These are phyloP conservation scores for Knipowitschia caucasica DNA, from an alignment of 2,797 vertebrate species.

Conservation along the genomic window DNA sequence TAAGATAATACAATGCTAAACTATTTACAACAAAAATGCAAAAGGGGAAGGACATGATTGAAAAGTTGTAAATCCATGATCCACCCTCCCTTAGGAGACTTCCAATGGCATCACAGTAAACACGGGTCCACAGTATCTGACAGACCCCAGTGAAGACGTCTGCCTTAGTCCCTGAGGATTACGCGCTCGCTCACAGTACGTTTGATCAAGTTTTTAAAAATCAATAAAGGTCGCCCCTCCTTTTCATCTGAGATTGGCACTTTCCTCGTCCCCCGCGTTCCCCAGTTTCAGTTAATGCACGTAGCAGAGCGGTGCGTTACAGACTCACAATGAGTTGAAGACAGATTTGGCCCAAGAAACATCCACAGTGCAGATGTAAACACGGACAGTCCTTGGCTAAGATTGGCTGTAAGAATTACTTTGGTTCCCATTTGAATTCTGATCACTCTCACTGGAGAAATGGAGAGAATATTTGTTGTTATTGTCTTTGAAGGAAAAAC, in stretches of 20 bases:
- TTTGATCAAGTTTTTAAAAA: conserved; percentile 59
- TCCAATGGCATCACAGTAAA: conserved; percentile 36
- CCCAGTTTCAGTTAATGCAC: conserved; percentile 39
- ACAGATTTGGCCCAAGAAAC: conserved; percentile 12
- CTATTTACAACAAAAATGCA: conserved; percentile 58
- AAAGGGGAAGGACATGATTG: conserved; percentile 31
- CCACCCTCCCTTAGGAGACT: conserved; percentile 19
- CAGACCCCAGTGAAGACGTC: conserved; percentile 47
- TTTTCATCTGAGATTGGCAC: neutral
- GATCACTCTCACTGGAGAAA: conserved; percentile 89
- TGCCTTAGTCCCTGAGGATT: conserved; percentile 73
- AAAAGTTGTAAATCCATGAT: conserved; percentile 40
- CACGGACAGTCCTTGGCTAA: conserved; percentile 60
- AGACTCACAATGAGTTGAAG: conserved; percentile 20
- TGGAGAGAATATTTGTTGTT: conserved; percentile 2
- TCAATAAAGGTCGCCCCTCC: conserved; percentile 1
- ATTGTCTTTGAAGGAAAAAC: neutral
- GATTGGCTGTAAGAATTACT: conserved; percentile 97
- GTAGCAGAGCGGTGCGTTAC: conserved; percentile 16
- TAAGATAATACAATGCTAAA: conserved; percentile 19
- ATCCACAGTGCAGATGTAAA: conserved; percentile 12
- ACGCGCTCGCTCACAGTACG: conserved; percentile 52
- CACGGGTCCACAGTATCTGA: conserved; percentile 35
- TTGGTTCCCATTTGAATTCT: conserved; percentile 98
- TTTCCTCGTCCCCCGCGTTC: neutral